Conservation (phyloP, 2,888 invertebrate species). For the Julus scandinavius region DNA sequence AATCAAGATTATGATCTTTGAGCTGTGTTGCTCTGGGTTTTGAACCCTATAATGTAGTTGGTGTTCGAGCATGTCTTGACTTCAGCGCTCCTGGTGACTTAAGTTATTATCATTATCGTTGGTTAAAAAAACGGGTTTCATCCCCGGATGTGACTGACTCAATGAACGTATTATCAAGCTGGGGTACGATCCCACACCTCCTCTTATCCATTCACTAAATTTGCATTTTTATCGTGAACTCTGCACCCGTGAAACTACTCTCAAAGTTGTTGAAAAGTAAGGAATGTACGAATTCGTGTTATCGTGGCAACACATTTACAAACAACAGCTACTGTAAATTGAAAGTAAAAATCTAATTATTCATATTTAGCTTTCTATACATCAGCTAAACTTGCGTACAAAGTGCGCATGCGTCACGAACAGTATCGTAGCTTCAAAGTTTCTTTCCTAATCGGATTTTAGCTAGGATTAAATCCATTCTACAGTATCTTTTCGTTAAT, state of each 20-base stretch:
- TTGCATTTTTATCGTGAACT: conserved; percentile 10
- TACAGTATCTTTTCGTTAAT: too few relatives aligned
- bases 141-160: neutral
- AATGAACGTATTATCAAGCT: neutral
- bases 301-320: too few relatives aligned
- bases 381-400: too few relatives aligned
- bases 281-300: neutral
- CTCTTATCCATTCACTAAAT: neutral
- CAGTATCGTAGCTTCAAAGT: too few relatives aligned
- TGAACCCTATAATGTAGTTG: neutral
- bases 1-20: neutral
- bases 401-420: too few relatives aligned
- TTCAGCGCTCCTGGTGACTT: neutral
- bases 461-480: too few relatives aligned
- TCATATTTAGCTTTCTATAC: too few relatives aligned
- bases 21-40: neutral
- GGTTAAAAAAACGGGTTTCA: neutral
- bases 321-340: too few relatives aligned
- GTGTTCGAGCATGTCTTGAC: neutral
- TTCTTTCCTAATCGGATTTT: too few relatives aligned
- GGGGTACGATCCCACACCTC: neutral
- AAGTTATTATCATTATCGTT: neutral
- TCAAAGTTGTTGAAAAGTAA: neutral
- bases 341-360: too few relatives aligned
- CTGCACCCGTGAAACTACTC: neutral